These are phyloP conservation scores for Lophochroa leadbeateri DNA, from an alignment of 2,113 vertebrate genomes.

Conservation along the genomic window DNA sequence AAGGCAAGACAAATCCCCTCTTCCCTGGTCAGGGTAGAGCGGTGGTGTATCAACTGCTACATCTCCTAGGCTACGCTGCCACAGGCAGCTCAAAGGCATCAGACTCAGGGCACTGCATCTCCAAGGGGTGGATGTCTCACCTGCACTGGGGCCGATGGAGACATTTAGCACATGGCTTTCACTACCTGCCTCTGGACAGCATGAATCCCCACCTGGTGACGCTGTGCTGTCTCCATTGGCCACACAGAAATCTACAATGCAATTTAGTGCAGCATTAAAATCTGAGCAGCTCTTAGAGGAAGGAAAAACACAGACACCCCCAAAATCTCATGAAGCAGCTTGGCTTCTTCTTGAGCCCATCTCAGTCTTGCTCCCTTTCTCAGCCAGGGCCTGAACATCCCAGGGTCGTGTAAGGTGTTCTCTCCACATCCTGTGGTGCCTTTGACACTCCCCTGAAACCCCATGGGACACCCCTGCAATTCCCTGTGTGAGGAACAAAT, in stretches of 20 bases:
- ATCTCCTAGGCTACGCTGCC: background rate
- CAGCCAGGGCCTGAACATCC: background rate
- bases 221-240: background rate
- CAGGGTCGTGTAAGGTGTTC: background rate
- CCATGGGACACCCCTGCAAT: background rate
- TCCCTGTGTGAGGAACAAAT: background rate
- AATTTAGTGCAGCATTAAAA: background rate
- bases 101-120: accelerated
- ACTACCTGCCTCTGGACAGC: background rate
- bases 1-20: background rate
- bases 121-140: too few species aligned
- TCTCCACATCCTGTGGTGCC: background rate
- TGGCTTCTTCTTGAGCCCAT: background rate
- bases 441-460: background rate
- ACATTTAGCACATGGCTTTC: background rate
- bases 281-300: background rate
- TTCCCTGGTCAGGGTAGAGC: accelerated
- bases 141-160: accelerated
- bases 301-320: background rate
- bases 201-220: background rate
- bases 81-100: background rate
- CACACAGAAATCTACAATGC: background rate
- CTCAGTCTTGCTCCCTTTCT: background rate
- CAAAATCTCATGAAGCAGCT: background rate
- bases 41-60: accelerated